Base-by-base conservation (phyloP, 2,113 vertebrate species). In the Lycaon pictus region DNA sequence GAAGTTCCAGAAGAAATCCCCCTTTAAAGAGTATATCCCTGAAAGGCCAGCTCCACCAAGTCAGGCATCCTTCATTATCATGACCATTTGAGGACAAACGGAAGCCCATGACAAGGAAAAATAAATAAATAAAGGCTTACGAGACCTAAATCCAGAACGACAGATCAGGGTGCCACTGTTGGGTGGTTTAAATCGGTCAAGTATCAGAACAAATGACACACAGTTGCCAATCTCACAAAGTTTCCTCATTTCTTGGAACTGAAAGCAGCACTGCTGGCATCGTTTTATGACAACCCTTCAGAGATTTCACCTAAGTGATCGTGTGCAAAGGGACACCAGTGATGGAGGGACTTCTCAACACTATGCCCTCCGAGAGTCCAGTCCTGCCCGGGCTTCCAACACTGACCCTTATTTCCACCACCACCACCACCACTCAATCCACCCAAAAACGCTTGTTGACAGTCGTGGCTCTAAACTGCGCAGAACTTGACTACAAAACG, bases 221-320 rank as follows among this genome's bases (percentile, higher is more conserved):
- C 74, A 76, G 77, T 67, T 71, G 93, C 55, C 93, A 91, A 56
- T n/a, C 65, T 90, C 80, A 29, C 88, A 67, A 96, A 98, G 95
- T 97, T 98, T 95, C 69, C 87, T 86, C 87, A 65, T 89, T 95
- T 96, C 92, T 79, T 80, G 88, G 62, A 80, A 97, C 95, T 89
- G 56, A 60, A 56, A 62, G 37, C 48, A 80, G 48, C 37, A 81
- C 67, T 48, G 71, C 37, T 92, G 74, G 83, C 86, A 96, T 88
- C 95, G 25, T 43, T 77, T 65, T 90, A 88, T 22, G 67, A 43
- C 35, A 60, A 79, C 53, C 19, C 79, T 95, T 63, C 5, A 25
- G 67, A 74, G 56, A 56, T 51, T 85, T 86, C 62, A 53, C 65
- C 60, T 60, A 88, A 93, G 72, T 80, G 89, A 82, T 12, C 76